Evolutionary conservation across 2,797 vertebrate genomes (phyloP).

Genomic region (Tapirus indicus): DNA sequence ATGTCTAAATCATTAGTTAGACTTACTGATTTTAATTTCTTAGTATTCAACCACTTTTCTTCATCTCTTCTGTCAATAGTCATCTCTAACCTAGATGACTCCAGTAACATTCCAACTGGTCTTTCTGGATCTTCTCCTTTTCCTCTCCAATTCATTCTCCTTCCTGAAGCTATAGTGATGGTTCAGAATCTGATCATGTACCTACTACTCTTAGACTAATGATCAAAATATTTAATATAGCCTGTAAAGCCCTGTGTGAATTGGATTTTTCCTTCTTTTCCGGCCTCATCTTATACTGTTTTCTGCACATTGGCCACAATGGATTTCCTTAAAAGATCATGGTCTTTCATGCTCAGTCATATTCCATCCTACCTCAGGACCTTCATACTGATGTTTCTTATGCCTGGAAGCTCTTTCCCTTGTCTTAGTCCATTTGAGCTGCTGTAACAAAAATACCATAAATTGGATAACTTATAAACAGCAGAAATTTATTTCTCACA

Average conservation of each 20-base stretch:
- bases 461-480: not conserved
- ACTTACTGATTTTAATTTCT: conserved; percentile 6
- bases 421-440: not conserved
- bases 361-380: not conserved
- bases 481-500: not conserved
- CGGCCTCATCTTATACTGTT: not conserved
- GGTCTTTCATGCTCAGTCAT: not conserved
- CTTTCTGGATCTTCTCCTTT: conserved; percentile 40
- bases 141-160: not conserved
- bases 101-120: not conserved
- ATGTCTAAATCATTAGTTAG: conserved; percentile 25
- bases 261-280: conserved; percentile 30
- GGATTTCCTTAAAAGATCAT: not conserved
- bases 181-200: not conserved
- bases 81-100: not conserved
- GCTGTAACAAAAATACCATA: not conserved
- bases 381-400: conserved; percentile 35
- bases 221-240: conserved; percentile 36
- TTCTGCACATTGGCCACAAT: not conserved
- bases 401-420: not conserved
- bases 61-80: not conserved
- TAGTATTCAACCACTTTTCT: conserved; percentile 25
- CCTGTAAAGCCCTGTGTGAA: not conserved
- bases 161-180: not conserved
- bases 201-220: conserved; percentile 49